These are phyloP conservation scores for Dryocosmus kuriphilus DNA, from an alignment of 2,888 invertebrate genomes.

Conservation along the genomic window DNA sequence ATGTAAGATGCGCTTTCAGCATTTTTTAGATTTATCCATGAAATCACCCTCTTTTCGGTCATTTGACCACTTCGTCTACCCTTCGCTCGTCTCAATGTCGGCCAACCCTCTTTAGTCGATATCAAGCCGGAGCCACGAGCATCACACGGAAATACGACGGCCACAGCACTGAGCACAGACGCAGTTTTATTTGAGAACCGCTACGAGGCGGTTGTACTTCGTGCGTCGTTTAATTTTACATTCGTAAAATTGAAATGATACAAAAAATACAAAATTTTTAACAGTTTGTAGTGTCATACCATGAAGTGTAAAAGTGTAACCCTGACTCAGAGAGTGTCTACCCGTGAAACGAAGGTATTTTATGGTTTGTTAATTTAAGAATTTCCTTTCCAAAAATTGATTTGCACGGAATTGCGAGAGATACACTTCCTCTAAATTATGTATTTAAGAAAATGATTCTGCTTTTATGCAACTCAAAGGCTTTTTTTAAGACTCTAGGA, in stretches of 20 bases:
- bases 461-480: not conserved
- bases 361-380: not conserved
- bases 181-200: slow-evolving; percentile 58
- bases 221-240: slow-evolving; percentile 22
- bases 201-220: slow-evolving; percentile 53
- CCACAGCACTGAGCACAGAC: slow-evolving; percentile 48
- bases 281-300: not conserved
- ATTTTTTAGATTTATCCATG: slow-evolving; percentile 15
- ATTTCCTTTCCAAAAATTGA: not conserved
- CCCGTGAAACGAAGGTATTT: not conserved
- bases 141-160: slow-evolving; percentile 43
- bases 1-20: not conserved
- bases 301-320: slow-evolving; percentile 20
- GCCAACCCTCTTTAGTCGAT: slow-evolving; percentile 73
- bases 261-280: not conserved
- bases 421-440: slow-evolving; percentile 8
- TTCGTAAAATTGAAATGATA: not conserved
- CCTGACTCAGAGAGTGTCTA: not conserved
- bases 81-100: slow-evolving; percentile 57
- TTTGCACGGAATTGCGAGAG: slow-evolving; percentile 15
- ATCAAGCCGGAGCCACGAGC: slow-evolving; percentile 63
- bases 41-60: slow-evolving; percentile 46
- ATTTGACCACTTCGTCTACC: slow-evolving; percentile 53
- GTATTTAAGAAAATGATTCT: not conserved
- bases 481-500: not conserved